Evolutionary conservation across 2,113 vertebrate genomes (phyloP), one percentile per base, ranked within the genome.

Genomic region (Oplegnathus fasciatus): DNA sequence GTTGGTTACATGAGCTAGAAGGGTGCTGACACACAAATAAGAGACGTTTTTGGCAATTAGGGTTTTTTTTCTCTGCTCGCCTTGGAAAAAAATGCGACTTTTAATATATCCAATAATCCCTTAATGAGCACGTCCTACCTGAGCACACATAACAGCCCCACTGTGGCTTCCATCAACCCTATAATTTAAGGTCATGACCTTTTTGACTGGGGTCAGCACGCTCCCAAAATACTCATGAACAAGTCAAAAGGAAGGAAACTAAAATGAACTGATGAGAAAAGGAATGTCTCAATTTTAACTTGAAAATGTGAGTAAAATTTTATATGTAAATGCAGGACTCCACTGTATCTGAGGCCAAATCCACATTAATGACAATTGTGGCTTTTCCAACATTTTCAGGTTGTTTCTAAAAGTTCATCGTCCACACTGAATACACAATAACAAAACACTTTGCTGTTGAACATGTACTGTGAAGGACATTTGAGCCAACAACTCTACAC

Each of bases 141-240:
- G 54, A 65, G 8, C 20, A 46, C 40, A 42, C 62, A 72, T 22
- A 18, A 44, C 13, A 83, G 54, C 24, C 44, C n/a, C 55, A 60
- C 30, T 14, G 2, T 76, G 60, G 40, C 46, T 30, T 58, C n/a
- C 22, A 15, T 42, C 65, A 61, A 44, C 15, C 24, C 61, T 74
- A 0, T 80, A 18, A 77, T 77, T 76, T 60, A 61, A 30, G 69
- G 61, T 61, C 57, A 57, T 65, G 58, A 76, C 44, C 58, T 80
- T 75, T 73, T 54, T 5, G 46, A 69, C 15, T 3, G 9, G 26
- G 65, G 44, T 77, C 78, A 75, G 7, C 9, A 2, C 18, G 13
- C 52, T 70, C 34, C 3, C 65, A n/a, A 69, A 22, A 60, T 6
- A 11, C 44, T 78, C 5, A 48, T 2, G n/a, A 46, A 42, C 17